Evolutionary conservation across 2,888 invertebrate species (phyloP), one percentile per base, ranked within the genome.

Genomic region (Drosophila lacicola): DNA sequence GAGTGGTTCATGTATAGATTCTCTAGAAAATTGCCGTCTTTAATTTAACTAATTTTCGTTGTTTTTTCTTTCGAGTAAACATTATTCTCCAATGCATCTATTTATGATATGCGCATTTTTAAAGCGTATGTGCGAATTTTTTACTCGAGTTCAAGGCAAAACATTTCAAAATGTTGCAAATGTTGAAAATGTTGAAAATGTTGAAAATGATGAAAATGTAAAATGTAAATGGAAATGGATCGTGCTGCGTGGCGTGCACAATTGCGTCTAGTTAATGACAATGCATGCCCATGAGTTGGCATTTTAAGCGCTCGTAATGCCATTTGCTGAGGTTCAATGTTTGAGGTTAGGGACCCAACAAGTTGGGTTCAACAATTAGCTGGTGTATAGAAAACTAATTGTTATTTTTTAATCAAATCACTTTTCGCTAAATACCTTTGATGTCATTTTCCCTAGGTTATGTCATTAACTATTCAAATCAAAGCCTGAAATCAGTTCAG

Each of bases 11-110:
- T 29, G 14, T 51, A 11, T 17, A 11, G 14, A 51, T 36, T 36
- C 36, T 53, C 51, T 29, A 29, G 29, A n/a, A 72, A 74, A 77
- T 77, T 47, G 77, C 51, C 21, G 65, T 71, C 63, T 83, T 83
- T 70, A 83, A 62, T 70, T 71, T 71, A 58, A 80, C 86, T 86
- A 88, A 88, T 87, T 81, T 75, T 73, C 67, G 70, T 70, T 82
- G 17, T 78, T 25, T 25, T 25, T 25, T 25, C 25, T 0, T 6
- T 25, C 25, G 25, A 29, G 64, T 45, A 66, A 42, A 61, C 55
- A 58, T 60, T 58, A 63, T 51, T 60, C 41, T n/a, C 45, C 19
- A 49, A 75, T 75, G 41, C 9, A 34, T 56, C 50, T 50, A 33
- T 34, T 58, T n/a, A 49, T 62, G 41, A 29, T 72, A 84, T 80